These are phyloP conservation scores for Probaryconus sp. DNA, from an alignment of 1,140 invertebrate genomes.

Conservation along the genomic window DNA sequence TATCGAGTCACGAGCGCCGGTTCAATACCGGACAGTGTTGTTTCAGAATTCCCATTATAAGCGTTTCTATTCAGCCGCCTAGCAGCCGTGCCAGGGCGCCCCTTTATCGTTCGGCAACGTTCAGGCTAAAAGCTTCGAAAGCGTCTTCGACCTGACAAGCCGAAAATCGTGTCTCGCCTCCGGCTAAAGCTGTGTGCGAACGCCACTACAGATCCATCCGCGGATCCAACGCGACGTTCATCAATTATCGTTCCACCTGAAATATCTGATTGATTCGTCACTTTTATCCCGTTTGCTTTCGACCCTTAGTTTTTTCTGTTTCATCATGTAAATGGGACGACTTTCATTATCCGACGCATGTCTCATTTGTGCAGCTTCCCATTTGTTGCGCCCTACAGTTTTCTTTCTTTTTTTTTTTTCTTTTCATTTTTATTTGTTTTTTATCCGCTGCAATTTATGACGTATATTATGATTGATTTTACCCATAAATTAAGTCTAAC, in stretches of 20 bases:
- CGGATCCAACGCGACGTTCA: slow-evolving; percentile 23
- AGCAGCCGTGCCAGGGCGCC: slow-evolving; percentile 30
- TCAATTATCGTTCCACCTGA: slow-evolving; percentile 44
- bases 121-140: slow-evolving; percentile 53
- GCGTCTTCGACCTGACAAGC: slow-evolving; percentile 54
- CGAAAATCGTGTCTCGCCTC: slow-evolving; percentile 57
- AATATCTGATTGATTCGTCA: slow-evolving; percentile 40
- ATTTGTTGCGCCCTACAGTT: no score
- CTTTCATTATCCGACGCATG: no score
- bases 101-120: slow-evolving; percentile 52
- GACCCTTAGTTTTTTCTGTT: slow-evolving; percentile 45
- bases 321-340: slow-evolving; percentile 38
- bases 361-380: no score
- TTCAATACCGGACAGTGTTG: slow-evolving; percentile 60
- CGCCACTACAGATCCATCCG: slow-evolving; percentile 1
- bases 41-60: slow-evolving; percentile 60
- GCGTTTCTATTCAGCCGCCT: slow-evolving; percentile 32
- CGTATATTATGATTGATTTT: no score
- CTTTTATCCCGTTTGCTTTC: slow-evolving; percentile 43
- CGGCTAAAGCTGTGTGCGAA: slow-evolving; percentile 24
- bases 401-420: no score
- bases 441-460: no score
- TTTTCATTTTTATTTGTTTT: no score
- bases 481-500: no score
- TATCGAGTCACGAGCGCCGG: slow-evolving; percentile 52